Conservation (phyloP, 2,113 vertebrate species). For the Saguinus midas region DNA sequence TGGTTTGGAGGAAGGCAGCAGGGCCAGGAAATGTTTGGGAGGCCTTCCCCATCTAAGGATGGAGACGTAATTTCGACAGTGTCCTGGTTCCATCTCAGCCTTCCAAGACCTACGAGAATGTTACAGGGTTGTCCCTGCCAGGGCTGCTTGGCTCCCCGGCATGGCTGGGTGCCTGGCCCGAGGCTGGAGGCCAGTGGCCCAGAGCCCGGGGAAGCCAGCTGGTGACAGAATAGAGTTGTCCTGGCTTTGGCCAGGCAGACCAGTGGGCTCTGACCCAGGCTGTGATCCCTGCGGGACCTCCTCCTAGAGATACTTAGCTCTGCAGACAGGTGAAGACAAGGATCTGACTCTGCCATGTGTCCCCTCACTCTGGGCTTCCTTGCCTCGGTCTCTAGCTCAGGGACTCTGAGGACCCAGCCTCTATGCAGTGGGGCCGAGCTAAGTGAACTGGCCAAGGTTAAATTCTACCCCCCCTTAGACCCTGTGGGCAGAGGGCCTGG, state of each 20-base stretch:
- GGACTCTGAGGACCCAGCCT: not conserved
- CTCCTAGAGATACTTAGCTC: not conserved
- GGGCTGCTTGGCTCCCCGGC: slow-evolving; percentile 48
- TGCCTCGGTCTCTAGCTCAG: not conserved
- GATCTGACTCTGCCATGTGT: not conserved
- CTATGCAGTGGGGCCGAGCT: not conserved
- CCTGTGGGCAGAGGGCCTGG: not conserved
- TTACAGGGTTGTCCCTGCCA: slow-evolving; percentile 38
- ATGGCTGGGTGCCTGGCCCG: slow-evolving; percentile 67
- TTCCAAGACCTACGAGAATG: slow-evolving; percentile 45
- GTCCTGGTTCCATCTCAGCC: slow-evolving; percentile 46
- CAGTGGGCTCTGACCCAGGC: slow-evolving; percentile 54
- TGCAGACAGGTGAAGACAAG: not conserved
- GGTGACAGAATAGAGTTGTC: slow-evolving; percentile 73
- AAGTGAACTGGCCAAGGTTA: not conserved
- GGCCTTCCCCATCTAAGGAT: not conserved
- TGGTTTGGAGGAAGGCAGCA: not conserved
- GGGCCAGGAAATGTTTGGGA: not conserved
- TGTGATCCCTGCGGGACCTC: slow-evolving; percentile 38
- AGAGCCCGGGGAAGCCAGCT: slow-evolving; percentile 71
- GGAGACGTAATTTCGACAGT: slow-evolving; percentile 26
- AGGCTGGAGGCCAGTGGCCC: slow-evolving; percentile 69
- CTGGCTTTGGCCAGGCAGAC: slow-evolving; percentile 50
- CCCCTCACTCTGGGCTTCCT: not conserved
- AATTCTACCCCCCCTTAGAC: not conserved